Percentiles rank a stretch among this genome's conserved stretches.
Evolutionary conservation across 2,888 invertebrate species (phyloP).

Genomic region (Sylvicola cinctus): DNA sequence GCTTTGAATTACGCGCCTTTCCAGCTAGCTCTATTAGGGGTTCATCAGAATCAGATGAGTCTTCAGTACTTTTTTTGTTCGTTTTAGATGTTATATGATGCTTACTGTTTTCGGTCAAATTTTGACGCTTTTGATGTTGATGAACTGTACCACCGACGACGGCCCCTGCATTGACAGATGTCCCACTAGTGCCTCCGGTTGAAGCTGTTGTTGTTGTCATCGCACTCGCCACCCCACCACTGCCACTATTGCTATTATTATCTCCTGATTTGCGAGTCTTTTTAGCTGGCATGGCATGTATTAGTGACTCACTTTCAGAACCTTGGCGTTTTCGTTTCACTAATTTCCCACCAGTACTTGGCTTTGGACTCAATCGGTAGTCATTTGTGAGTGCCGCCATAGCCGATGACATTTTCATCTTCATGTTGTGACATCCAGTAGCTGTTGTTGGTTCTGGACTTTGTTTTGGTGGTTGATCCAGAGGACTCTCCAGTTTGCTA

Average conservation of each 20-base stretch:
- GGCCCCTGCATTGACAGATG: conserved; percentile 4
- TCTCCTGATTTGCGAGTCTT: conserved; percentile 23
- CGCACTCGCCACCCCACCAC: conserved; percentile 18
- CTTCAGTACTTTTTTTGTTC: conserved; percentile 27
- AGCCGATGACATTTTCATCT: conserved; percentile 2
- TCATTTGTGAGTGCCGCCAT: conserved; percentile 10
- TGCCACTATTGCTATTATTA: conserved; percentile 21
- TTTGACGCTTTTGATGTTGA: not conserved
- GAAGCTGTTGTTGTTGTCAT: conserved; percentile 7
- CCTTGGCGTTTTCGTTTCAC: conserved; percentile 58
- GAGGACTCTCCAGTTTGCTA: conserved; percentile 45
- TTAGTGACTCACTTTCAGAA: conserved; percentile 51
- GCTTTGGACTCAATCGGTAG: conserved; percentile 19
- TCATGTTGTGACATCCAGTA: conserved; percentile 4
- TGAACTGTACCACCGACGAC: not conserved
- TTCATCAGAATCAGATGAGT: conserved; percentile 63
- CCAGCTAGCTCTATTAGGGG: conserved; percentile 49
- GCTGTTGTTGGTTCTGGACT: conserved; percentile 29
- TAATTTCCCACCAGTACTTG: conserved; percentile 14
- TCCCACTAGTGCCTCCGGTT: conserved; percentile 5
- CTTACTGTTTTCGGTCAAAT: conserved; percentile 3
- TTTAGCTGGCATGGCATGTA: conserved; percentile 24
- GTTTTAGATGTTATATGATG: conserved; percentile 6
- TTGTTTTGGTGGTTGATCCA: conserved; percentile 30
- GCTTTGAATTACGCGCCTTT: conserved; percentile 34